These are phyloP conservation scores for Augochlora pura DNA, from an alignment of 1,140 invertebrate species.

Conservation along the genomic window DNA sequence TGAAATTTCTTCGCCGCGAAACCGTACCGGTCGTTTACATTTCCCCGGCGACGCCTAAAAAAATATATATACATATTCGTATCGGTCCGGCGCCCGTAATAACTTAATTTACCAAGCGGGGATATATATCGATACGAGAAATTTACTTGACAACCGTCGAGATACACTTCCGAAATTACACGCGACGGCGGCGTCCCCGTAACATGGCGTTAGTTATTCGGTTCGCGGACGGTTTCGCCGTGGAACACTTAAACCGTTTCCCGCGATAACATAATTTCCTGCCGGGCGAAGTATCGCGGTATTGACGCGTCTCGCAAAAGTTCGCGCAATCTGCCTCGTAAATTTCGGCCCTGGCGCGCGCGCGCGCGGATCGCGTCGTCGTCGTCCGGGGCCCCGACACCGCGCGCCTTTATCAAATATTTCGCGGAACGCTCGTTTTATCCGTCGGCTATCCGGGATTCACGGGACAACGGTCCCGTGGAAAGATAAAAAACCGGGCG, in stretches of 20 bases:
- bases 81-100: neutral
- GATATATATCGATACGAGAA: neutral
- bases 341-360: too few species aligned
- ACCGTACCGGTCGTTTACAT: neutral
- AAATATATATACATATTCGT: too few species aligned
- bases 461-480: conserved; percentile 17
- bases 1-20: neutral
- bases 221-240: neutral
- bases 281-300: neutral
- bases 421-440: conserved; percentile 20
- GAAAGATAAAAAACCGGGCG: conserved; percentile 34
- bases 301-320: conserved; percentile 5
- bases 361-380: too few species aligned
- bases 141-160: neutral
- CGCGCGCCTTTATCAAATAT: conserved; percentile 48
- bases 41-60: neutral
- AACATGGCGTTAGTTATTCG: neutral
- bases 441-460: conserved; percentile 41
- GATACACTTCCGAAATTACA: neutral
- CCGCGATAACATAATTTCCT: conserved; percentile 40
- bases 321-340: conserved; percentile 36
- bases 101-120: conserved; percentile 5
- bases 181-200: too few species aligned
- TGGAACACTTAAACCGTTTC: conserved; percentile 1
- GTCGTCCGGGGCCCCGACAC: too few species aligned